Evolutionary conservation across 2,888 invertebrate genomes (phyloP).

Genomic region (Electrophaes corylata): DNA sequence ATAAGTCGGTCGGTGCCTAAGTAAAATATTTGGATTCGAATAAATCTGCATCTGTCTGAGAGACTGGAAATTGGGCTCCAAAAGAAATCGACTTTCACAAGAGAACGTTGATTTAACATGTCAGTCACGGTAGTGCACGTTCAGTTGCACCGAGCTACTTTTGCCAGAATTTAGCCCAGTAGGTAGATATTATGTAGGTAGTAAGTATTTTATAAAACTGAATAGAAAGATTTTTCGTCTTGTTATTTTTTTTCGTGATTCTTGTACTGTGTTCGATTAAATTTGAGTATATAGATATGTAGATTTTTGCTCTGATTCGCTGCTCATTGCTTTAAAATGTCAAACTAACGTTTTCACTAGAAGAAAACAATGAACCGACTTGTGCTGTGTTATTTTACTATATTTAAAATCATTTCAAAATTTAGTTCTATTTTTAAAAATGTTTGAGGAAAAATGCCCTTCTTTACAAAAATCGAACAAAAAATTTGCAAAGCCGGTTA

Average conservation of each 20-base stretch:
- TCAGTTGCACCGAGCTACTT: constrained; percentile 27
- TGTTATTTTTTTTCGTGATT: no score
- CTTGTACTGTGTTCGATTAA: no score
- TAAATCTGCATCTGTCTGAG: constrained; percentile 2
- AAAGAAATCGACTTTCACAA: constrained; percentile 58
- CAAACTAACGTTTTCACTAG: no score
- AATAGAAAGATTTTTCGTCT: no score
- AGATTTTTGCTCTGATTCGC: no score
- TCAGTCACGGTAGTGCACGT: constrained; percentile 53
- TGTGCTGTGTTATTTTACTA: no score
- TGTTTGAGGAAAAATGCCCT: not conserved
- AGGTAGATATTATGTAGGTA: not conserved
- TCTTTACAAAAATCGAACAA: not conserved
- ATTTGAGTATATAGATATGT: no score
- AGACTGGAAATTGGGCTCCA: constrained; percentile 37
- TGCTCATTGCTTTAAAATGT: no score
- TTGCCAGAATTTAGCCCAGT: not conserved
- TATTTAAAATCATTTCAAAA: no score
- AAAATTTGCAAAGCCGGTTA: constrained; percentile 18
- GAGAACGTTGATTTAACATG: constrained; percentile 44
- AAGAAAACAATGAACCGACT: no score
- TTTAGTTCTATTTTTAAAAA: not conserved
- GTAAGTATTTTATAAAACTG: not conserved
- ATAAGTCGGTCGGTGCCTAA: no score
- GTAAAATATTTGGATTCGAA: not conserved